These are phyloP conservation scores for Enteromius paludinosus DNA, from an alignment of 2,797 vertebrate genomes.

Conservation along the genomic window DNA sequence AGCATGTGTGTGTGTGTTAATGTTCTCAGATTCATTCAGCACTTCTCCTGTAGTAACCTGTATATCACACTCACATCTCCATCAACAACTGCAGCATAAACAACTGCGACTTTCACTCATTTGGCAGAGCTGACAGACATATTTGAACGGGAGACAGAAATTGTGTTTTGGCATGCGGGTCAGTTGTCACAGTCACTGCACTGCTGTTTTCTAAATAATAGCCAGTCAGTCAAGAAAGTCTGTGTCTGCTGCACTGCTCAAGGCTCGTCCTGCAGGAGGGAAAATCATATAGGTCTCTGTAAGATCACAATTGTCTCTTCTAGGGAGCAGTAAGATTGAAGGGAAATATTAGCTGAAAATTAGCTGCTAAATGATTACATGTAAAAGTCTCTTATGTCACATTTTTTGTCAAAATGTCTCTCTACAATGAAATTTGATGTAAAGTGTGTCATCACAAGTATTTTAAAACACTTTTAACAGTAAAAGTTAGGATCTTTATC, in stretches of 20 bases:
- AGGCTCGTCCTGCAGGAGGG: neutral
- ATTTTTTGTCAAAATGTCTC: too few species aligned
- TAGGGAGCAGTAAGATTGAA: neutral
- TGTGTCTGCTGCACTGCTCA: conserved; percentile 21
- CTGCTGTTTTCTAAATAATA: conserved; percentile 47
- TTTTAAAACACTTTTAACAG: neutral
- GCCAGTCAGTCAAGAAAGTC: conserved; percentile 30
- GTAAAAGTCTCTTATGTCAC: neutral
- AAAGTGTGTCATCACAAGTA: neutral
- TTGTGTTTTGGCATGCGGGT: conserved; percentile 44
- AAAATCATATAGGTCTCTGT: neutral
- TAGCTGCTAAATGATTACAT: neutral
- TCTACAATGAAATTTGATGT: neutral
- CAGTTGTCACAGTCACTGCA: conserved; percentile 37
- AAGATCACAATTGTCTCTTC: neutral
- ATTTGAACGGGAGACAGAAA: conserved; percentile 51
- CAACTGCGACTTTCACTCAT: conserved; percentile 45
- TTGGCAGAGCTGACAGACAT: conserved; percentile 48
- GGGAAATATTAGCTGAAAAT: neutral
- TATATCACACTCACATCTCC: conserved; percentile 29
- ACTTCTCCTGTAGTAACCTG: conserved; percentile 45
- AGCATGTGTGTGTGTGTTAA: conserved; percentile 16
- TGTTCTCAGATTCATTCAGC: conserved; percentile 42
- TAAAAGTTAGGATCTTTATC: neutral
- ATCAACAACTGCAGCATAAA: conserved; percentile 46